Evolutionary conservation across 2,888 invertebrate genomes (phyloP).

Genomic region (Neoaliturus tenellus): DNA sequence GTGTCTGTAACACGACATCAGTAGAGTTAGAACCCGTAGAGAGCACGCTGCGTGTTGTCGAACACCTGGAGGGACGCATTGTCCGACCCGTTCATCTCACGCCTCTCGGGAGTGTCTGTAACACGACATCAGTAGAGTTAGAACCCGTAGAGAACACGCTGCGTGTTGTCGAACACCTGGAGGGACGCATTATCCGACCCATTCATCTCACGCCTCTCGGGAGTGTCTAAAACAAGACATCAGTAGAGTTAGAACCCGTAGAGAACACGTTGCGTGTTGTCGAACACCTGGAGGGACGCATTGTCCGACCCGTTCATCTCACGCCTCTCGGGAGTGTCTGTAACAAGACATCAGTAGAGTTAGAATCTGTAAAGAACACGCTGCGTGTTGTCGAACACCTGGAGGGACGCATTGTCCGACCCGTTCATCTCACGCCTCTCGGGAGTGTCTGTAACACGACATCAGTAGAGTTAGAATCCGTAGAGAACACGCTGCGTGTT

Average conservation of each 20-base stretch:
- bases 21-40: constrained; percentile 73
- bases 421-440: too few relatives aligned
- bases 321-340: constrained; percentile 64
- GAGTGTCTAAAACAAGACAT: constrained; percentile 67
- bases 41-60: constrained; percentile 57
- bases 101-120: neutral
- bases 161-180: constrained; percentile 6
- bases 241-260: constrained; percentile 76
- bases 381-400: too few relatives aligned
- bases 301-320: constrained; percentile 60
- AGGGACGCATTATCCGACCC: constrained; percentile 7
- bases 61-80: constrained; percentile 3
- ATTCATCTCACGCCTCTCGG: constrained; percentile 62
- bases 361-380: too few relatives aligned
- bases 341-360: too few relatives aligned
- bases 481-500: constrained; percentile 63
- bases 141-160: constrained; percentile 66
- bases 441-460: constrained; percentile 82
- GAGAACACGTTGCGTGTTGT: constrained; percentile 61
- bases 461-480: constrained; percentile 77
- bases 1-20: constrained; percentile 75
- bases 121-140: constrained; percentile 75
- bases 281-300: constrained; percentile 72
- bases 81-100: constrained; percentile 38
- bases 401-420: too few relatives aligned